Evolutionary conservation across 2,888 invertebrate genomes (phyloP).

Genomic region (Standfussiana lucernea): DNA sequence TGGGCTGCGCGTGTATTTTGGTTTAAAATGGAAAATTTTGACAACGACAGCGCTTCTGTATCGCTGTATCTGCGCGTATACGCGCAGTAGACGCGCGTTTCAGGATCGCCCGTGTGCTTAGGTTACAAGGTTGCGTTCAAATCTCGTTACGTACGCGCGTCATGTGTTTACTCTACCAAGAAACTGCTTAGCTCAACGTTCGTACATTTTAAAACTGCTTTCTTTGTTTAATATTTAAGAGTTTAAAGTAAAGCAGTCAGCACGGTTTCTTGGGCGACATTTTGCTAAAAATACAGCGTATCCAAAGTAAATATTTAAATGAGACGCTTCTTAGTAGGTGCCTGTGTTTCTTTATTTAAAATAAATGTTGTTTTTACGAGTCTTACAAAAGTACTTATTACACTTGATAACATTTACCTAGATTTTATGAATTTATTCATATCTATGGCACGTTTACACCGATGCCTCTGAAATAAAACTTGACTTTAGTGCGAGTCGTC

Average conservation of each 20-base stretch:
- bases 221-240: slow-evolving; percentile 4
- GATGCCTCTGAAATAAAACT: neutral
- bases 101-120: too few species aligned
- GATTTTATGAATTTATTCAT: too few species aligned
- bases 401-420: too few species aligned
- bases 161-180: neutral
- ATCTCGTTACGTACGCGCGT: too few species aligned
- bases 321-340: neutral
- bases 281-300: neutral
- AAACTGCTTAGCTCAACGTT: neutral
- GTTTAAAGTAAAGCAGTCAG: neutral
- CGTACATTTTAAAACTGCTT: neutral
- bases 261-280: neutral
- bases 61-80: too few species aligned
- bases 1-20: too few species aligned
- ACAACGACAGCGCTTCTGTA: too few species aligned
- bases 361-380: neutral
- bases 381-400: too few species aligned
- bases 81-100: too few species aligned
- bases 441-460: too few species aligned
- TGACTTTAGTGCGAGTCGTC: neutral
- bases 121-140: too few species aligned
- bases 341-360: neutral
- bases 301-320: neutral
- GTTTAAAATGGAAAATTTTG: too few species aligned